Conservation (phyloP, 2,113 vertebrate genomes). For the Perca flavescens region DNA sequence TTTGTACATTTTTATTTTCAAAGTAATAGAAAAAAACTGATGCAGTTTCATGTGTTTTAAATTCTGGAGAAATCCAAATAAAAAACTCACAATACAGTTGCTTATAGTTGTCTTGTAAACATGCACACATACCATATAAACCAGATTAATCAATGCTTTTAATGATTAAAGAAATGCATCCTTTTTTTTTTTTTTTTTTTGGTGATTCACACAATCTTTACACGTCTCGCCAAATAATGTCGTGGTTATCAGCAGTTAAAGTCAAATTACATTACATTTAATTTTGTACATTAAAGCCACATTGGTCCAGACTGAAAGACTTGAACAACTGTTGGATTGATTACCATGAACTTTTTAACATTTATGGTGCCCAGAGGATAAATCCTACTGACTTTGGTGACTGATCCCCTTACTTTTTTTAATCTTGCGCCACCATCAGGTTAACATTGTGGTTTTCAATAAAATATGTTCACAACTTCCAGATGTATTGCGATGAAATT, state of each 20-base stretch:
- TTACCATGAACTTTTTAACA: not conserved
- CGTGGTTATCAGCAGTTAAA: not conserved
- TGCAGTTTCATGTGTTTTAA: not conserved
- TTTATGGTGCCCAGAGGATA: not conserved
- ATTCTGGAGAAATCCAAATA: not conserved
- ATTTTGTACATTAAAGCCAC: not conserved
- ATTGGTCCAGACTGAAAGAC: not conserved
- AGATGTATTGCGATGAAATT: not conserved
- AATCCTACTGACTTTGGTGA: not conserved
- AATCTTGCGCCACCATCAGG: not conserved
- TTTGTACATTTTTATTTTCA: not conserved
- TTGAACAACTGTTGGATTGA: not conserved
- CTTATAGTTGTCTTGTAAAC: not conserved
- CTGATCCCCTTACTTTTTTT: not conserved
- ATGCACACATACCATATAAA: not conserved
- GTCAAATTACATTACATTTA: not conserved
- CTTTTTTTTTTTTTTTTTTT: too few species aligned
- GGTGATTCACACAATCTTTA: too few species aligned
- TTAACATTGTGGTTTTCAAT: not conserved
- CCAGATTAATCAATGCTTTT: not conserved
- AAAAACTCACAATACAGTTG: not conserved
- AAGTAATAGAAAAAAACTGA: not conserved
- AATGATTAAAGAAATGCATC: not conserved
- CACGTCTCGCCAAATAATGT: not conserved
- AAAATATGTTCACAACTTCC: not conserved